These are phyloP conservation scores for Hyperoplus immaculatus DNA, from an alignment of 2,797 vertebrate genomes.

Conservation along the genomic window DNA sequence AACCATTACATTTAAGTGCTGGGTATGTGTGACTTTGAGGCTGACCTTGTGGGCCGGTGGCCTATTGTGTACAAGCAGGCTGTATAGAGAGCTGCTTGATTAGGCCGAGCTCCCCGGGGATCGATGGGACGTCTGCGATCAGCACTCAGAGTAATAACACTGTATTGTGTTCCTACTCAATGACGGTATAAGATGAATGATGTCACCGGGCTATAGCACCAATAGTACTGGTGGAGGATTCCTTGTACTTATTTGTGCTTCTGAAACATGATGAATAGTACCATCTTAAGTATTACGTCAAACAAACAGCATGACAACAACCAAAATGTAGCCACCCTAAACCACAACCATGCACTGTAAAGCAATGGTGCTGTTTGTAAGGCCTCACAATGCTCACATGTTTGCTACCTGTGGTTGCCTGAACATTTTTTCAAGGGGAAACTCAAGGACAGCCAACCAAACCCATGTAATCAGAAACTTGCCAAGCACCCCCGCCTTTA, in stretches of 20 bases:
- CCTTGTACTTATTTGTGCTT: constrained; percentile 44
- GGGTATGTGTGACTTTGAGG: constrained; percentile 76
- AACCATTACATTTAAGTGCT: constrained; percentile 78
- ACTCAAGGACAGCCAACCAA: constrained; percentile 51
- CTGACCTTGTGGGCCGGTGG: constrained; percentile 75
- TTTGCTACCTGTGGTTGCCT: constrained; percentile 39
- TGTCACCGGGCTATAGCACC: constrained; percentile 63
- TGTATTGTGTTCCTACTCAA: constrained; percentile 64
- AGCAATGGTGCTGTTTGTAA: background rate
- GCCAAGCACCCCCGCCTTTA: constrained; percentile 66
- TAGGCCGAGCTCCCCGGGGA: constrained; percentile 72
- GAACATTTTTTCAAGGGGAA: constrained; percentile 34
- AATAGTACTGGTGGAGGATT: constrained; percentile 35
- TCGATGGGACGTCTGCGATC: constrained; percentile 79
- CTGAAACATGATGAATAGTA: constrained; percentile 47
- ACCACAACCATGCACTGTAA: constrained; percentile 14
- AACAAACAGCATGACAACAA: constrained; percentile 36
- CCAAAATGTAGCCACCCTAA: constrained; percentile 11
- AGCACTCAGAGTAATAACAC: constrained; percentile 80
- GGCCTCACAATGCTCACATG: constrained; percentile 3
- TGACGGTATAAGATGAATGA: constrained; percentile 71
- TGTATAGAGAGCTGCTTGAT: constrained; percentile 68
- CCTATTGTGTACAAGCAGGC: constrained; percentile 69
- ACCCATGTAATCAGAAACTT: constrained; percentile 71
- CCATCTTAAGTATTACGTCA: constrained; percentile 3